phyloP scores from a whole-genome alignment of 1,140 invertebrate genomes.

The Drosophila asahinai region DNA sequence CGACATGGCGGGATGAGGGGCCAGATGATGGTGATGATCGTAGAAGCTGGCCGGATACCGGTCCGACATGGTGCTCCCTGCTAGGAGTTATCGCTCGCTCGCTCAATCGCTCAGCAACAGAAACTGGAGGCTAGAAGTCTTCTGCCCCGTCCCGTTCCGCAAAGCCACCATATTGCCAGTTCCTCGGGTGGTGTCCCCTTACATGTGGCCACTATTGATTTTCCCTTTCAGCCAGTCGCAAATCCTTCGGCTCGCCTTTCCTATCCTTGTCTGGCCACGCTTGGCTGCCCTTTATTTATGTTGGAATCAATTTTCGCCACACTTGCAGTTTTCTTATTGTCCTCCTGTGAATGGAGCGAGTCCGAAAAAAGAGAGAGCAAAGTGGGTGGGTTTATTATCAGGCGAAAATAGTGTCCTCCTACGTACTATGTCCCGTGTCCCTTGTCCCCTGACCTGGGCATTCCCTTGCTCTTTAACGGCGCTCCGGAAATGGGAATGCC shows the following conservation, averaged over 20 bases:
- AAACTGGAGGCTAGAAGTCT: slow-evolving; percentile 49
- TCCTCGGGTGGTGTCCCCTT: slow-evolving; percentile 62
- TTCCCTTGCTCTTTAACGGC: slow-evolving; percentile 37
- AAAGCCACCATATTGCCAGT: slow-evolving; percentile 55
- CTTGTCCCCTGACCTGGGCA: background rate
- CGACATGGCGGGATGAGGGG: slow-evolving; percentile 59
- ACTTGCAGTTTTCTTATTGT: slow-evolving; percentile 61
- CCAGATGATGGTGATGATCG: slow-evolving; percentile 62
- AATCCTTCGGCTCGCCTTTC: slow-evolving; percentile 48
- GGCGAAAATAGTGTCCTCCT: slow-evolving; percentile 13
- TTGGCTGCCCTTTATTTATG: slow-evolving; percentile 55
- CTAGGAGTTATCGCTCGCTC: background rate
- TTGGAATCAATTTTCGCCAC: slow-evolving; percentile 62
- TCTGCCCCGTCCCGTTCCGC: slow-evolving; percentile 43
- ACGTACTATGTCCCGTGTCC: background rate
- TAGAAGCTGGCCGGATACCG: slow-evolving; percentile 71
- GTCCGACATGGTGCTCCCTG: slow-evolving; percentile 58
- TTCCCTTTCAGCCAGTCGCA: slow-evolving; percentile 45
- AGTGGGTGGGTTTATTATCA: slow-evolving; percentile 40
- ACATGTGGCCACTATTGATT: slow-evolving; percentile 77
- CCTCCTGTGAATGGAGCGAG: slow-evolving; percentile 28
- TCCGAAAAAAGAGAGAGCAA: slow-evolving; percentile 18
- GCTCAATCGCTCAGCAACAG: slow-evolving; percentile 10
- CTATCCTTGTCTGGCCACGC: slow-evolving; percentile 55
- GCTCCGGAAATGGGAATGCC: slow-evolving; percentile 28